Base-by-base conservation (phyloP, 2,113 vertebrate species). In the Tenrec ecaudatus region DNA sequence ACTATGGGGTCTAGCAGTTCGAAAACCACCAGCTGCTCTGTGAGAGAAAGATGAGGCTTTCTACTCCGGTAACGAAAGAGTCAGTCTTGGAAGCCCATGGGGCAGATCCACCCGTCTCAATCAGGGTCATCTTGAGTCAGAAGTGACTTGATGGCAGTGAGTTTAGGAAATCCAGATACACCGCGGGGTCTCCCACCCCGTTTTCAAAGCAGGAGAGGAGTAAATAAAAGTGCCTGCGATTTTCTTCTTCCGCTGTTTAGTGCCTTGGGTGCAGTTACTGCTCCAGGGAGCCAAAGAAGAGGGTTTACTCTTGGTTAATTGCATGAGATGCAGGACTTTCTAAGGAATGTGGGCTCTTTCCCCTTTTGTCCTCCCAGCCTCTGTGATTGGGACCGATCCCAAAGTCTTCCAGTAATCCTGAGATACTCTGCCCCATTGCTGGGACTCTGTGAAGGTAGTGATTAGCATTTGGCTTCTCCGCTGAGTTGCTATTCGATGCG, bases 221-320 rank as follows among this genome's bases (percentile, higher is more conserved):
- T 43, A 20, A 69, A 87, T 71, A 90, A 81, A 77, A 84, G 38
- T 71, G 73, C 80, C 12, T 76, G 27, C 25, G 15, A n/a, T 81
- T 77, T 90, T 64, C 10, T 81, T 86, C 58, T 38, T 53, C 22
- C 3, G 66, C 0, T 3, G 8, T 4, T 25, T 79, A 31, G 57
- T 82, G 58, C 2, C 25, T 94, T 90, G 75, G 82, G 73, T 40
- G 20, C 23, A 85, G 29, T 92, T 82, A 90, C 57, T 85, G 14
- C 73, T 79, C 29, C 31, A 92, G 73, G 79, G 89, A 86, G 58
- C 53, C 77, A 88, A 71, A 29, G 23, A 77, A 91, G 40, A 90
- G 31, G 15, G 82, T 57, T 88, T 53, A 81, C 25, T 40, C 77
- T 91, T 92, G 77, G 17, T 90, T 83, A 86, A 94, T 85, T 80